Base-by-base conservation (phyloP, 2,888 invertebrate species). In the Hirtodrosophila histrioides region DNA sequence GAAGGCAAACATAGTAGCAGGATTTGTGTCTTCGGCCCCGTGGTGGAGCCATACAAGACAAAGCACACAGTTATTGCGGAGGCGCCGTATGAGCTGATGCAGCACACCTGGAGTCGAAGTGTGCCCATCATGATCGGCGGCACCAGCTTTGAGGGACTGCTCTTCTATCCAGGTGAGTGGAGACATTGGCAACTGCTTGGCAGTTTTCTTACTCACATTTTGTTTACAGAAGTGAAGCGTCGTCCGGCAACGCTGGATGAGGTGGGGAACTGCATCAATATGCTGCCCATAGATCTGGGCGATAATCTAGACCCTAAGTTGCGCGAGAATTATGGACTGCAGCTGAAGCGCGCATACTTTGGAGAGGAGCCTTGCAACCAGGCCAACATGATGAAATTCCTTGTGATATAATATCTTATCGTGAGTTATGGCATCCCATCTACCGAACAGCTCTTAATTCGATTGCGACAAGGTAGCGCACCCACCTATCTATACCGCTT, bases 401-500 rank as follows among this genome's bases (percentile, higher is more conserved):
- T 90, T 12, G 89, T 12, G 89, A 91, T 50, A 57, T 91, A 4
- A 61, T 88, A 17, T 89, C 89, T 0, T 90, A 90, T 53, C 89
- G 90, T 35, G 86, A 88, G 24, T 91, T 92, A 75, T 90, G 90
- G 89, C 90, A 91, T 72, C 91, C 91, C 11, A 82, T 91, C 2
- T 88, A 90, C 24, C 89, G 91, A 10, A 81, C 89, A 3, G 69
- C 86, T 0, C 48, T 86, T 86, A 5, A 31, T 78, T 0, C 88
- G 92, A 3, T 43, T 88, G n/a, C 85, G 86, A 1, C 74, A 86
- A 29, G 72, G 77, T 2, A 72, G 65, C 2, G 90, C 89, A 3
- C 88, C 90, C 17, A 92, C 91, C 3, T 92, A 88, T 56, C 58
- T 92, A 1, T 92, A 91, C 40, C 89, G 92, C 29, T 92, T 92